phyloP scores from a whole-genome alignment of 35 echinoderm and acorn worm species.

The Apostichopus parvimensis region DNA sequence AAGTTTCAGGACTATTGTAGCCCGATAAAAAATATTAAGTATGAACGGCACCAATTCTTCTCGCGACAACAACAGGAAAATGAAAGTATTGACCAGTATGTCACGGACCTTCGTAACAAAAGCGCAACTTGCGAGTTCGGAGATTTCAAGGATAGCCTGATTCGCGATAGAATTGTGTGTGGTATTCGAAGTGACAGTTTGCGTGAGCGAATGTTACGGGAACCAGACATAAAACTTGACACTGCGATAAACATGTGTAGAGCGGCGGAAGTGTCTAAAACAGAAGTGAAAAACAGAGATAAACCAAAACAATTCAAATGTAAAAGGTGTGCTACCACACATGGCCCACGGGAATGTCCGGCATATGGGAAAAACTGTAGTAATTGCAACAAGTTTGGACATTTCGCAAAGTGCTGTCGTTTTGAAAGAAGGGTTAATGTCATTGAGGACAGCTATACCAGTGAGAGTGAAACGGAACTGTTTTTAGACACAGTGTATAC shows the following conservation, averaged over 20 bases:
- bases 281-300: too few relatives aligned
- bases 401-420: conserved; percentile 29
- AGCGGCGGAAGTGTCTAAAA: too few relatives aligned
- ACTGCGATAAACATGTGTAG: too few relatives aligned
- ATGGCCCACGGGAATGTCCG: neutral
- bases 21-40: conserved; percentile 26
- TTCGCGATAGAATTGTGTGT: too few relatives aligned
- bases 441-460: too few relatives aligned
- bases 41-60: conserved; percentile 60
- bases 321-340: conserved; percentile 21
- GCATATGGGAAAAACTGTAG: conserved; percentile 11
- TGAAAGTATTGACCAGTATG: conserved; percentile 58
- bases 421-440: too few relatives aligned
- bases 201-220: too few relatives aligned
- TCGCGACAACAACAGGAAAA: conserved; percentile 13
- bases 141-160: too few relatives aligned
- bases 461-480: too few relatives aligned
- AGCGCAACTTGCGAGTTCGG: conserved; percentile 40
- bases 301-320: conserved; percentile 9
- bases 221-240: too few relatives aligned
- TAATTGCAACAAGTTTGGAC: neutral
- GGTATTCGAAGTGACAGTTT: too few relatives aligned
- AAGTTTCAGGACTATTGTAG: conserved; percentile 56
- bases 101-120: conserved; percentile 19
- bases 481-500: too few relatives aligned